Conservation (phyloP, 2,113 vertebrate genomes). For the Aegotheles bennettii region DNA sequence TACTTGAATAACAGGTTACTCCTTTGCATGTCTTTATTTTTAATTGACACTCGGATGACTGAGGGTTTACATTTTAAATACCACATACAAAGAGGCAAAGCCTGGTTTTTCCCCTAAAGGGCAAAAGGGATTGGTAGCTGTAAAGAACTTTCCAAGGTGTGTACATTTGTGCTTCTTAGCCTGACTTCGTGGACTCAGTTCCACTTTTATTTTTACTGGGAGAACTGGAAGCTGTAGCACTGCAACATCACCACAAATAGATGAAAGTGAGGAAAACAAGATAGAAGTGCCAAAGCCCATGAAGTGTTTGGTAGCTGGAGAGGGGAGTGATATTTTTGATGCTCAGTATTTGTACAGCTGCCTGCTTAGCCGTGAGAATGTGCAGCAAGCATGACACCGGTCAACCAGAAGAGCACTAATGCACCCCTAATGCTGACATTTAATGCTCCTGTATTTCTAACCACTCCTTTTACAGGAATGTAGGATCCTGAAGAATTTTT, state of each 20-base stretch:
- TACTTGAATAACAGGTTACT: slow-evolving; percentile 38
- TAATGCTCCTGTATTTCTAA: slow-evolving; percentile 60
- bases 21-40: slow-evolving; percentile 25
- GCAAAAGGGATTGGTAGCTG: neutral
- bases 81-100: neutral
- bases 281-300: slow-evolving; percentile 42
- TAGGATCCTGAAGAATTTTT: slow-evolving; percentile 94
- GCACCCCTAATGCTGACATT: slow-evolving; percentile 34
- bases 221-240: slow-evolving; percentile 58
- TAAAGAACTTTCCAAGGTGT: neutral
- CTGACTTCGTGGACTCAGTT: neutral
- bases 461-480: slow-evolving; percentile 82
- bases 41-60: neutral
- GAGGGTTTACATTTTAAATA: slow-evolving; percentile 4
- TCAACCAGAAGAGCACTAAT: slow-evolving; percentile 45
- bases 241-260: slow-evolving; percentile 44
- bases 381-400: slow-evolving; percentile 44
- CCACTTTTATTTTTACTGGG: slow-evolving; percentile 36
- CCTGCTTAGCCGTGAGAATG: slow-evolving; percentile 50
- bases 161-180: slow-evolving; percentile 21
- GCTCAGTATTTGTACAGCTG: slow-evolving; percentile 72
- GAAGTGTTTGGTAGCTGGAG: slow-evolving; percentile 16
- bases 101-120: neutral
- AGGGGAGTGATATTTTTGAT: slow-evolving; percentile 36
- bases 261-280: slow-evolving; percentile 62